These are phyloP conservation scores for Climacteris rufus DNA, from an alignment of 2,113 vertebrate species.

Conservation along the genomic window DNA sequence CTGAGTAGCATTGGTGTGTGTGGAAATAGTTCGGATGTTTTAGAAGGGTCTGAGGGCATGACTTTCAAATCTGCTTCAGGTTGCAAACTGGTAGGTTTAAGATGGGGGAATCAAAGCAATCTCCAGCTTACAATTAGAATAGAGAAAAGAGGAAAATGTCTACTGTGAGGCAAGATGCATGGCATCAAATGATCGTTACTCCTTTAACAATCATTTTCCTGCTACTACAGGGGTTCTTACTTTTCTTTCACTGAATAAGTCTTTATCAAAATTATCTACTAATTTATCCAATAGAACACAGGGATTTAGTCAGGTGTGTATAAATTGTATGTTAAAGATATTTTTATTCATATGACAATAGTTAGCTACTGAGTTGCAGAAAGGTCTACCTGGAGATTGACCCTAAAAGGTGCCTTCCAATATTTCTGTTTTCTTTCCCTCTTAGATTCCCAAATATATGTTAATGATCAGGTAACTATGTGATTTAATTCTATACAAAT, in stretches of 20 bases:
- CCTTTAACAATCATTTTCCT: background rate
- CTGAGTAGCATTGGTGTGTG: no score
- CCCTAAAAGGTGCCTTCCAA: background rate
- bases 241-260: background rate
- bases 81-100: background rate
- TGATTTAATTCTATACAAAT: background rate
- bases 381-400: background rate
- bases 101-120: background rate
- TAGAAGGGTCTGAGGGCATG: background rate
- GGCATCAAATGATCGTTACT: background rate
- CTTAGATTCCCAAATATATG: background rate
- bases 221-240: fast-evolving
- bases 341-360: background rate
- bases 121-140: background rate
- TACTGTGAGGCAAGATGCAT: background rate
- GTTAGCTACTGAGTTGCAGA: background rate
- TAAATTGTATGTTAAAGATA: background rate
- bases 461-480: background rate
- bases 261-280: background rate
- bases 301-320: background rate
- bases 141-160: background rate
- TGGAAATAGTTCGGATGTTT: background rate
- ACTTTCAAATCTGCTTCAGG: background rate
- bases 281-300: background rate
- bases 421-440: background rate